A percentile compares a stretch with the other conserved stretches of the same genome.
These are phyloP conservation scores for Metacarcinus magister DNA, from an alignment of 2,888 invertebrate genomes.

Conservation along the genomic window DNA sequence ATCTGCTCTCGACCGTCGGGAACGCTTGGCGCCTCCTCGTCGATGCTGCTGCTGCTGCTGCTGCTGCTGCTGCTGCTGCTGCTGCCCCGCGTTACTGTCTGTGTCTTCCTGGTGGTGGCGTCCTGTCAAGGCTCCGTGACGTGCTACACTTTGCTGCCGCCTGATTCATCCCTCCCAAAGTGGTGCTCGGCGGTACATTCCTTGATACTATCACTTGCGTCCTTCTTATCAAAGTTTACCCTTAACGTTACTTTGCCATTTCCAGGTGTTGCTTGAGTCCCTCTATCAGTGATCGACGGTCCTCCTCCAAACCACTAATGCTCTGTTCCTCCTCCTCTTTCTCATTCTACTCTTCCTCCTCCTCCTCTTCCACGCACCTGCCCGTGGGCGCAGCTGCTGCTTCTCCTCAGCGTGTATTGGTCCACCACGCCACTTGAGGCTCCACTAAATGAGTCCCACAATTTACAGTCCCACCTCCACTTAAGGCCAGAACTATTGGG, in stretches of 20 bases:
- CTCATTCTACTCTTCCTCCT: background rate
- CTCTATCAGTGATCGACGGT: background rate
- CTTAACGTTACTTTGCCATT: background rate
- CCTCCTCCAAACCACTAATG: background rate
- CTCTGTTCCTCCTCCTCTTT: background rate
- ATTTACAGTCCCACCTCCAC: conserved; percentile 28
- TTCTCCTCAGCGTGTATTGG: background rate
- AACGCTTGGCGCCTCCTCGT: conserved; percentile 29
- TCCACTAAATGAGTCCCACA: conserved; percentile 49
- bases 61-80: background rate
- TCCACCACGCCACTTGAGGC: background rate
- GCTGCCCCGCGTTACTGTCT: background rate
- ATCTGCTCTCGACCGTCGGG: conserved; percentile 45
- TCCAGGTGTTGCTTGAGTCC: background rate
- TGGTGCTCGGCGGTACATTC: background rate
- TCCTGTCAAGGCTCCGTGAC: background rate
- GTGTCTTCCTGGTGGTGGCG: background rate
- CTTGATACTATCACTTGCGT: background rate
- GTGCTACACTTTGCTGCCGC: background rate
- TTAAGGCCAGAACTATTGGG: conserved; percentile 26
- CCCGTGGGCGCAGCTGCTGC: background rate
- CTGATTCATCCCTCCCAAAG: background rate
- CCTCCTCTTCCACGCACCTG: background rate
- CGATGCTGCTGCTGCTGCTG: background rate
- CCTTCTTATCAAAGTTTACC: background rate